Evolutionary conservation across 2,888 invertebrate species (phyloP).

Genomic region (Arrhopalites spinosus): DNA sequence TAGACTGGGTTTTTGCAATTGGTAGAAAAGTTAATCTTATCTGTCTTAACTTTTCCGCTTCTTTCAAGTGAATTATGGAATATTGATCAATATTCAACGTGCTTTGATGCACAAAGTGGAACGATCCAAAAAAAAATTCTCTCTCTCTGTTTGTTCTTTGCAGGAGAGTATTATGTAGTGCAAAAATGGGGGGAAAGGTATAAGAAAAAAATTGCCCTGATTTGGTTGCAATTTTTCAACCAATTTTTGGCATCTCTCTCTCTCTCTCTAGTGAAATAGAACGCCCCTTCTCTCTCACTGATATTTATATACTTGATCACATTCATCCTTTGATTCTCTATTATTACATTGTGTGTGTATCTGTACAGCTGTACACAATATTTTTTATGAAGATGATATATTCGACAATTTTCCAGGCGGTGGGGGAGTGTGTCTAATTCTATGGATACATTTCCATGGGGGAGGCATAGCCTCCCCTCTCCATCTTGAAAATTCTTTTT

Average conservation of each 20-base stretch:
- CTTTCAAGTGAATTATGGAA: constrained; percentile 33
- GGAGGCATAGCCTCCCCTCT: no score
- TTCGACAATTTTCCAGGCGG: background rate
- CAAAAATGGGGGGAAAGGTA: background rate
- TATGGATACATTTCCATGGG: no score
- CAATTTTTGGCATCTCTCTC: constrained; percentile 11
- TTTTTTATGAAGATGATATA: background rate
- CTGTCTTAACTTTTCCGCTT: constrained; percentile 35
- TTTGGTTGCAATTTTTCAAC: constrained; percentile 31
- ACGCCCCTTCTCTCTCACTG: background rate
- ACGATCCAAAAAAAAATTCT: background rate
- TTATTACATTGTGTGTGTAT: background rate
- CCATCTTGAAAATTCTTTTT: no score
- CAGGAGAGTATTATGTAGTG: background rate
- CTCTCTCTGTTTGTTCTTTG: background rate
- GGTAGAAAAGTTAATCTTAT: constrained; percentile 32
- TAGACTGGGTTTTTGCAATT: no score
- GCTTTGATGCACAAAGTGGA: constrained; percentile 26
- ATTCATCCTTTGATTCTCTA: background rate
- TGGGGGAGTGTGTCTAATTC: no score
- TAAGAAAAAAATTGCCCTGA: constrained; percentile 29
- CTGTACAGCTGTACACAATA: background rate
- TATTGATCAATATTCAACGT: constrained; percentile 34
- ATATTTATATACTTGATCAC: background rate
- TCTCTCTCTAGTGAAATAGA: constrained; percentile 12